These are phyloP conservation scores for Scarus forsteni DNA, from an alignment of 2,797 vertebrate species.

Conservation along the genomic window DNA sequence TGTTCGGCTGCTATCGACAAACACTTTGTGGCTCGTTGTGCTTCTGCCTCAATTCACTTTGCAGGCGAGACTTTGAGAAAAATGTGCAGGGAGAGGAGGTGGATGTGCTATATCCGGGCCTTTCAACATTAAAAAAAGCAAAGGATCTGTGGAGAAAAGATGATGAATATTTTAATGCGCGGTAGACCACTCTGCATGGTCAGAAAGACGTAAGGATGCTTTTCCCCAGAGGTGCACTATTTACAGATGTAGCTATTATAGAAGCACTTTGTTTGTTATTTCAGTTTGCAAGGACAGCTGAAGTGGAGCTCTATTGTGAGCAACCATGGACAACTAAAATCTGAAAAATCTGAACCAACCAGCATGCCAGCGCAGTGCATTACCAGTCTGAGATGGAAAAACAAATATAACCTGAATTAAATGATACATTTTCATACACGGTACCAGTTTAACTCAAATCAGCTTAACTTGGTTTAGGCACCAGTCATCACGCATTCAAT, in stretches of 20 bases:
- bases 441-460: no score
- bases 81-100: constrained; percentile 22
- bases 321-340: constrained; percentile 1
- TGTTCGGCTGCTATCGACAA: constrained; percentile 22
- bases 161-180: constrained; percentile 69
- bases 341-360: constrained; percentile 15
- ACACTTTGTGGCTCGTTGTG: constrained; percentile 28
- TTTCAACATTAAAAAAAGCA: constrained; percentile 68
- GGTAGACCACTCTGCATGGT: constrained; percentile 46
- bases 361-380: neutral
- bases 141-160: constrained; percentile 54
- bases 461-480: no score
- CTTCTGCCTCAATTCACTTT: constrained; percentile 35
- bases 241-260: constrained; percentile 42
- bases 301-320: constrained; percentile 1
- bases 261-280: constrained; percentile 6
- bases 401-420: neutral
- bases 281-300: constrained; percentile 4
- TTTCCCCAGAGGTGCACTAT: constrained; percentile 25
- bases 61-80: constrained; percentile 4
- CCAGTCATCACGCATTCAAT: no score
- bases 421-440: no score
- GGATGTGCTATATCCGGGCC: constrained; percentile 54
- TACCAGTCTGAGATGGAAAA: neutral
- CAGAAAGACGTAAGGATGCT: constrained; percentile 43